phyloP scores from a whole-genome alignment of 2,888 invertebrate species.

The Cryptocephalus primarius region DNA sequence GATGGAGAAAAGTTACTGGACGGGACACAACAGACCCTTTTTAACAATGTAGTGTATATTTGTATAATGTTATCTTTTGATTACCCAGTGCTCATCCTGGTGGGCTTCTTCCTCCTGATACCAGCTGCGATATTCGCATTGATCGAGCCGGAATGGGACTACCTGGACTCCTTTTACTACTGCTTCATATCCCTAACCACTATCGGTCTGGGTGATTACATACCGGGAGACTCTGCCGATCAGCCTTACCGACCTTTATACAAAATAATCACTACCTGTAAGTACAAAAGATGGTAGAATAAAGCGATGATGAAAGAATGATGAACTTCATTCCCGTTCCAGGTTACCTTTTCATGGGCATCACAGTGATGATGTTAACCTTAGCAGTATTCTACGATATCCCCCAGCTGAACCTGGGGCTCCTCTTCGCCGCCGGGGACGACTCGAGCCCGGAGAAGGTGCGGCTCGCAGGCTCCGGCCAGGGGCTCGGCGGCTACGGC shows the following conservation, averaged over 20 bases:
- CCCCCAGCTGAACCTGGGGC: conserved; percentile 75
- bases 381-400: conserved; percentile 81
- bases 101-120: conserved; percentile 56
- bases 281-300: conserved; percentile 30
- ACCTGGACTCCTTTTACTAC: conserved; percentile 79
- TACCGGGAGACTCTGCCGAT: conserved; percentile 69
- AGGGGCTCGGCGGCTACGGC: conserved; percentile 36
- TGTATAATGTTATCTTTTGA: background rate
- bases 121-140: conserved; percentile 66
- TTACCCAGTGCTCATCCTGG: conserved; percentile 42
- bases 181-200: conserved; percentile 86
- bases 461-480: conserved; percentile 46
- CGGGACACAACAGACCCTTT: too few species aligned
- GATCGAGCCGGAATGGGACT: conserved; percentile 74
- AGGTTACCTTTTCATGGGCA: conserved; percentile 71
- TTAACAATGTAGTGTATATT: too few species aligned
- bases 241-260: conserved; percentile 71
- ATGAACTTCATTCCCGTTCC: conserved; percentile 26
- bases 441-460: conserved; percentile 55
- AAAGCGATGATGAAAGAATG: too few species aligned
- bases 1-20: too few species aligned
- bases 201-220: conserved; percentile 81
- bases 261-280: conserved; percentile 70
- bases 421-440: conserved; percentile 44
- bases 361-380: conserved; percentile 75